Base-by-base conservation (phyloP, 2,888 invertebrate species). In the Sinodicranocentrus sp. region DNA sequence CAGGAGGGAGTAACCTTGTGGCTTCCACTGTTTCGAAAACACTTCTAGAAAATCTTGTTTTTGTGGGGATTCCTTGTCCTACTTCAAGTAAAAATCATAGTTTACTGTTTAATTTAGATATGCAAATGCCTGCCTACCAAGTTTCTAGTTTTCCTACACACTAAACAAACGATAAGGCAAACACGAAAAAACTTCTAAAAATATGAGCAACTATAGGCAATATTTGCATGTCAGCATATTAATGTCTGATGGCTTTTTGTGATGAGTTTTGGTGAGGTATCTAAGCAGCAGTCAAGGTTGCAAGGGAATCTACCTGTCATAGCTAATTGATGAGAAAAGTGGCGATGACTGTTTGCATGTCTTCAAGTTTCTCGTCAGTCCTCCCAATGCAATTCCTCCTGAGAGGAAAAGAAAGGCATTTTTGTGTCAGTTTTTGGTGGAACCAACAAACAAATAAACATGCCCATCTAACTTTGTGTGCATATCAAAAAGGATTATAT, bases 261-360 rank as follows among this genome's bases (percentile, higher is more conserved):
- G 61, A 28, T 28, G n/a, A 61, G 2, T 21, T 54, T 5, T 17
- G 33, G 8, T 57, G 48, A 3, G 15, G 48, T 5, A 59, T 25
- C 63, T 70, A 73, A 67, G 21, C 54, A 61, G n/a, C 19, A 82
- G 82, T 48, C 82, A 75, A 82, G 82, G 82, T 82, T 75, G 33
- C 75, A 68, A 54, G 70, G 72, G 65, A 63, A 68, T 82, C 75
- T 52, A 67, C 68, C 52, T 82, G 82, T 82, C 82, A 59, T 61
- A 82, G 52, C 19, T 75, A 82, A 82, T 82, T 82, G 82, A 82
- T 82, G 82, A 68, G 75, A 68, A 75, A 75, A 68, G 72, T 67
- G 79, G 61, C 44, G 78, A 72, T 73, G 65, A 67, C 57, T 28
- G 23, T 33, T 44, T 19, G 28, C 25, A 28, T 26, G n/a, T 39